Evolutionary conservation across 2,797 vertebrate species (phyloP).

Genomic region (Spea hammondii): DNA sequence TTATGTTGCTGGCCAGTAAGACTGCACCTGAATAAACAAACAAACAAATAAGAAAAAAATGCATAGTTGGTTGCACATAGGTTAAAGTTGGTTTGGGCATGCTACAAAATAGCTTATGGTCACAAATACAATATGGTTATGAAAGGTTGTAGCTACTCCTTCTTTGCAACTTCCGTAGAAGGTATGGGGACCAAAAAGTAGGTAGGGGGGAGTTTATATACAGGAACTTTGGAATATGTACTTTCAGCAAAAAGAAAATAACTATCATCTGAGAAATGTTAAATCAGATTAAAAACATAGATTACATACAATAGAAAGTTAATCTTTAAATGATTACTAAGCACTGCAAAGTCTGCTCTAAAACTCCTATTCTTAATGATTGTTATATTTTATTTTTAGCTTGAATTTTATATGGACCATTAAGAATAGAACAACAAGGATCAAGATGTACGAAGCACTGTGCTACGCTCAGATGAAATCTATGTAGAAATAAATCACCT

Average conservation of each 20-base stretch:
- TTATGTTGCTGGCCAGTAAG: too few species aligned
- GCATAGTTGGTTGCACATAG: too few species aligned
- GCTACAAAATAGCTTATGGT: too few species aligned
- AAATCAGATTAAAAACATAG: constrained; percentile 21
- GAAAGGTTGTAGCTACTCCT: too few species aligned
- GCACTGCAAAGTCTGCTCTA: constrained; percentile 27
- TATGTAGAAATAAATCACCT: constrained; percentile 52
- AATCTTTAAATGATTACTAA: constrained; percentile 38
- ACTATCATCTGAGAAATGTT: not conserved
- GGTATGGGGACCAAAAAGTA: not conserved
- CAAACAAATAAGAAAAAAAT: too few species aligned
- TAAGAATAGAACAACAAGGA: constrained; percentile 50
- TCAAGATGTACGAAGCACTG: constrained; percentile 48
- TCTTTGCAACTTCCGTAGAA: too few species aligned
- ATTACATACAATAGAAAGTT: constrained; percentile 9
- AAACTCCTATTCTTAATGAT: constrained; percentile 44
- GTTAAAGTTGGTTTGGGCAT: too few species aligned
- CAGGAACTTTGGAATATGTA: not conserved
- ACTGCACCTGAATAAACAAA: too few species aligned
- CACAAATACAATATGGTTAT: too few species aligned
- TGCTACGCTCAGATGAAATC: constrained; percentile 50
- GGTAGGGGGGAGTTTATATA: too few species aligned
- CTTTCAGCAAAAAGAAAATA: constrained; percentile 8
- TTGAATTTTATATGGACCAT: constrained; percentile 45
- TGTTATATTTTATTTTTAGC: constrained; percentile 51